Evolutionary conservation across 2,888 invertebrate species (phyloP), one percentile per base, ranked within the genome.

Genomic region (Phyto melanocephala): DNA sequence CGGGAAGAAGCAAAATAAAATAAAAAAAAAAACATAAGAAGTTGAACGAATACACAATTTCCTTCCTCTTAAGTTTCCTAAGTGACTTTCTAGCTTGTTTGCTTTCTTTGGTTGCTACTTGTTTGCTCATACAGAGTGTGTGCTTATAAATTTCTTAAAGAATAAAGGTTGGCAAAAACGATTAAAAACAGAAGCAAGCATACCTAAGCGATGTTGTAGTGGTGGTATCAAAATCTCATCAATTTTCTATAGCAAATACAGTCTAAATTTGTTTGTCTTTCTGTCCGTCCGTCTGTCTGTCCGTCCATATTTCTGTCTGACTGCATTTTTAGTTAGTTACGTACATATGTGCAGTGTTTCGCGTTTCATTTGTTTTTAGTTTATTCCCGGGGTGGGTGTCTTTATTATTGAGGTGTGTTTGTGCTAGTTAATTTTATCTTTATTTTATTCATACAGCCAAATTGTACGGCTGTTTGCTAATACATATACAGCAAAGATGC

Each of bases 11-110:
- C 45, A 50, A 54, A 40, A 15, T 3, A n/a, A n/a, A 50, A 47
- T 17, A 1, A 8, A 35, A n/a, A 20, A 42, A 70, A 52, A 45
- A 42, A 52, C 8, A 22, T 10, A 45, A 54, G 35, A 42, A 62
- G 42, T 62, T 45, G 35, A 80, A 42, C 63, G 63, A 65, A 50
- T 22, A 70, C 75, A 76, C 75, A 80, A 76, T 75, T 76, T 80
- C 70, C 80, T 80, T 80, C 75, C 80, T 75, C 70, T 58, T 20
- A 42, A 72, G 67, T 68, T 76, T 80, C 63, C 76, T 65, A 67
- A 67, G 42, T 62, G 79, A 67, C 79, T 74, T 80, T 60, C 60
- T 52, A 67, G 50, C 67, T 76, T 79, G 72, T 72, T 72, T 62
- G 45, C 63, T 65, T 63, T 50, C 45, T 62, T 40, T 40, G 15